Evolutionary conservation across 23 tunicate species (phyloP).

Genomic region (Corella eumyota): DNA sequence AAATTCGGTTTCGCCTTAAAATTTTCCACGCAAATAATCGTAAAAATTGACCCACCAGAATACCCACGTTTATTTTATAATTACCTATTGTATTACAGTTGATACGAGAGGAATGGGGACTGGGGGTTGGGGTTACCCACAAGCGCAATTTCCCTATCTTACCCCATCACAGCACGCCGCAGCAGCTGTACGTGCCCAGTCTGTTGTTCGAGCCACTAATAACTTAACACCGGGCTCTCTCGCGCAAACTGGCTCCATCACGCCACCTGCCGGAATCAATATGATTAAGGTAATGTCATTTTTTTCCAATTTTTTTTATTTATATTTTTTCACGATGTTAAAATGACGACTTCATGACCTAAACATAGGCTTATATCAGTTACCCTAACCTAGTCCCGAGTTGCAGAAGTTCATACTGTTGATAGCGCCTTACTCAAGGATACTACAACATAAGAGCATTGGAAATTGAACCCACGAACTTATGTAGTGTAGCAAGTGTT

Average conservation of each 20-base stretch:
- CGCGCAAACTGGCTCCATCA: constrained; percentile 66
- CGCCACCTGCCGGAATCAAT: constrained; percentile 83
- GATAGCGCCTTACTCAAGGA: too few species aligned
- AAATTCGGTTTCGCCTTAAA: too few species aligned
- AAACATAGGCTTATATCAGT: too few species aligned
- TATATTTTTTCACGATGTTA: not conserved
- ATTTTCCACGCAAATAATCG: too few species aligned
- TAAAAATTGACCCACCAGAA: too few species aligned
- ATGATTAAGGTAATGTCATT: constrained; percentile 54
- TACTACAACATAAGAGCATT: too few species aligned
- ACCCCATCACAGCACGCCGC: constrained; percentile 54
- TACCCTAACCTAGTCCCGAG: too few species aligned
- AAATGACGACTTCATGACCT: too few species aligned
- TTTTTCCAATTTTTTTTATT: not conserved
- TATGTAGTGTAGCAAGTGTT: too few species aligned
- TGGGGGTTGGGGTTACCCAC: constrained; percentile 75
- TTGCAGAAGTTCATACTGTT: too few species aligned
- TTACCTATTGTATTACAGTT: constrained; percentile 20
- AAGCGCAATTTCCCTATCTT: constrained; percentile 58
- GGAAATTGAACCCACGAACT: too few species aligned
- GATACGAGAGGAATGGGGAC: constrained; percentile 61
- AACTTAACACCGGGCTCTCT: constrained; percentile 7
- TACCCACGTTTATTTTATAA: too few species aligned
- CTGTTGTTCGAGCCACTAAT: constrained; percentile 18
- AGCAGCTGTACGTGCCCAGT: constrained; percentile 42